These are phyloP conservation scores for Cosmia pyralina DNA, from an alignment of 2,888 invertebrate species.

Conservation along the genomic window DNA sequence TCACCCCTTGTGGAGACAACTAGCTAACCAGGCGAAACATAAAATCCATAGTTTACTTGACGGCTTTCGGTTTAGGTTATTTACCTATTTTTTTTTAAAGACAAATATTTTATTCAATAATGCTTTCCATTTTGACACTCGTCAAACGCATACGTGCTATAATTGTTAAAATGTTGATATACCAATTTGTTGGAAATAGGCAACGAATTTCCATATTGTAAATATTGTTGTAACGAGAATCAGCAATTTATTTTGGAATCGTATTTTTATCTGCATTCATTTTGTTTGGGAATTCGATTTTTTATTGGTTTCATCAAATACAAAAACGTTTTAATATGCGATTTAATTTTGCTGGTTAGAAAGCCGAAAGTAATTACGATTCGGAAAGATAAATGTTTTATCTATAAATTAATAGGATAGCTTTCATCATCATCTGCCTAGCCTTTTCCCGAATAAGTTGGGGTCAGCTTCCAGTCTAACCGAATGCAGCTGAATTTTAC, in stretches of 20 bases:
- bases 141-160: slow-evolving; percentile 47
- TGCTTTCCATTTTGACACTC: slow-evolving; percentile 29
- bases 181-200: slow-evolving; percentile 31
- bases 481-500: too few relatives aligned
- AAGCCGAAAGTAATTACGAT: background rate
- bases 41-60: slow-evolving; percentile 2
- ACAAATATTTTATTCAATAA: slow-evolving; percentile 20
- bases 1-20: too few relatives aligned
- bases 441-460: too few relatives aligned
- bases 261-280: slow-evolving; percentile 14
- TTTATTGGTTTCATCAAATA: slow-evolving; percentile 19
- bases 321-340: background rate
- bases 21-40: background rate
- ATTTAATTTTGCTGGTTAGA: background rate
- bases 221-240: slow-evolving; percentile 38
- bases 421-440: too few relatives aligned
- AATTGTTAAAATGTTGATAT: slow-evolving; percentile 48
- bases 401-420: too few relatives aligned
- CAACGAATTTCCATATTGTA: slow-evolving; percentile 43
- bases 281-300: slow-evolving; percentile 19
- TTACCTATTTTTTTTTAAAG: slow-evolving; percentile 1
- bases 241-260: slow-evolving; percentile 36
- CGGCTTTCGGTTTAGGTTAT: background rate
- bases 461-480: too few relatives aligned
- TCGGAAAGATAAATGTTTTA: too few relatives aligned